Base-by-base conservation (phyloP, 1,140 invertebrate genomes). In the Mylabris phalerata region DNA sequence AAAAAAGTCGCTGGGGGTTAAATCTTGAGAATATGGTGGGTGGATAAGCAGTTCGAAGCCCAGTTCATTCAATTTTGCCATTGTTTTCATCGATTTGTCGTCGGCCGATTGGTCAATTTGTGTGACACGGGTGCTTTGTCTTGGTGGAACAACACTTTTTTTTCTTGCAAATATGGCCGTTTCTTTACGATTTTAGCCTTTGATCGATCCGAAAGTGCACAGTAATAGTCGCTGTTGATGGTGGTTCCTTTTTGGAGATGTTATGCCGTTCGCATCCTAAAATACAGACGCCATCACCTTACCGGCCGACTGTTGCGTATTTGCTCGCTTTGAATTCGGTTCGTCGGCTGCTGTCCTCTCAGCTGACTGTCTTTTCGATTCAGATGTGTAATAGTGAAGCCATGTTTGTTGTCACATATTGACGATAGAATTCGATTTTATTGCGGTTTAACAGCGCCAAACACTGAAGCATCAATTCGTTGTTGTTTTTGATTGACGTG, bases 321-420 rank as follows among this genome's bases (percentile, higher is more conserved):
- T 66, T 27, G 55, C 48, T 27, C 68, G 65, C 56, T 70, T 70
- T 52, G 61, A 64, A 60, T 49, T 48, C 9, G 25, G 45, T 71
- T 72, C 65, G 48, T 65, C 67, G 54, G 41, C 55, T 57, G 41
- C 59, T 70, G 59, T 61, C 66, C 62, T 67, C 55, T 32, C 67
- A 59, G 65, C 69, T 68, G 42, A 66, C 70, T 73, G 69, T 59
- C 64, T 75, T 60, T 70, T 73, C 26, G 68, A 66, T 57, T 75
- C 71, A 50, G 67, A 69, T 26, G 62, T 66, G 61, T 66, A 3
- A 32, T 32, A 32, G 2, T 32, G 32, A 32, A 49, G 62, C 43
- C 43, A 13, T 24, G n/a, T 24, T 11, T 24, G n/a, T 24, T 11
- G 43, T 44, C 43, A 44, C 43, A 44, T 44, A 10, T 44, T 3